Base-by-base conservation (phyloP, 2,888 invertebrate species). In the Brenthis daphne region DNA sequence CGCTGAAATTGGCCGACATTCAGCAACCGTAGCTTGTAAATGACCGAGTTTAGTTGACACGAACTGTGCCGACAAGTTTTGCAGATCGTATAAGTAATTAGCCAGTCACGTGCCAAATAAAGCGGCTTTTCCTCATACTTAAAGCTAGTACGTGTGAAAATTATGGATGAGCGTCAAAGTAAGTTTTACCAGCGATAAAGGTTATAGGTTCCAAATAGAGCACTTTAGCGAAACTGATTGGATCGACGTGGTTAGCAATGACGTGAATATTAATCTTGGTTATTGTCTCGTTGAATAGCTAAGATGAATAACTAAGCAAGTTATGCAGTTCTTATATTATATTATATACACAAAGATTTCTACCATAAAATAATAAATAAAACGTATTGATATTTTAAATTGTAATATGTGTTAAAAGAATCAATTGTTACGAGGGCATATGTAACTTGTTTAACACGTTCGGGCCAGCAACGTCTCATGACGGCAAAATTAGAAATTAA, bases 51-150 rank as follows among this genome's bases (percentile, higher is more conserved):
- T 60, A 64, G 70, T 70, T 72, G 72, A 72, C 72, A 64, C 68
- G 65, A 68, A 69, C 63, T 70, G 65, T 65, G 65, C 67, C 65
- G 61, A 68, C 67, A 70, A 72, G 65, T 72, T 72, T 70, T 70
- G 68, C 64, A 63, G 64, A 64, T 60, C 70, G 70, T 72, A 70
- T 72, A 72, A 70, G 70, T 72, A 72, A 72, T 72, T 72, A 72
- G 68, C 68, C 65, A 56, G 65, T 70, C 70, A 70, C 70, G 72
- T 68, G 68, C 72, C 70, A 72, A 72, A 72, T 72, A 72, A 72
- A 65, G 66, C 67, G 64, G 56, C 50, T 65, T 69, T 72, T 70
- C 68, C 53, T 64, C 63, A 65, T 70, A 70, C 72, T 70, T 70
- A 64, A 70, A 64, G 65, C 65, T 66, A 33, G 64, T 66, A 72